Evolutionary conservation across 2,888 invertebrate genomes (phyloP).

Genomic region (Taenaris catops): DNA sequence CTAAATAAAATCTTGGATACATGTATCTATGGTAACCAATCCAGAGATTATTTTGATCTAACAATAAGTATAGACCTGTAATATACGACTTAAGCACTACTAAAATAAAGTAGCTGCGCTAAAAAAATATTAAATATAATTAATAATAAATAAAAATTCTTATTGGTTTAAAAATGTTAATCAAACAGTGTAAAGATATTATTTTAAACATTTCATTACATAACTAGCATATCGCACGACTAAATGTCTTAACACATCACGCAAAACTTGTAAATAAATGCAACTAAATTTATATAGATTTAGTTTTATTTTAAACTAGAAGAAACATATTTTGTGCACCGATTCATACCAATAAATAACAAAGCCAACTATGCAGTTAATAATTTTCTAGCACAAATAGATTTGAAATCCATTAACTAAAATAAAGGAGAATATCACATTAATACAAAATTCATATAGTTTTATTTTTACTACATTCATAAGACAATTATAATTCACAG

Average conservation of each 20-base stretch:
- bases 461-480: constrained; percentile 4
- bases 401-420: constrained; percentile 11
- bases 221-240: too few species aligned
- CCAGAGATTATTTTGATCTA: not conserved
- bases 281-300: constrained; percentile 22
- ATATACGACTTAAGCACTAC: not conserved
- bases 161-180: too few species aligned
- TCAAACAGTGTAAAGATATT: constrained; percentile 8
- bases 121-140: constrained; percentile 11
- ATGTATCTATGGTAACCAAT: not conserved
- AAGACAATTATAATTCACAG: not conserved
- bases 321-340: constrained; percentile 21
- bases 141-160: too few species aligned
- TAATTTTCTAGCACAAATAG: constrained; percentile 8
- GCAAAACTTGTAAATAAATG: constrained; percentile 16
- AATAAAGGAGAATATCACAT: constrained; percentile 20
- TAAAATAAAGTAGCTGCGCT: constrained; percentile 14
- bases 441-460: too few species aligned
- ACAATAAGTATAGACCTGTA: not conserved
- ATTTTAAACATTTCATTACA: too few species aligned
- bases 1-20: constrained; percentile 1
- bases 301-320: constrained; percentile 1
- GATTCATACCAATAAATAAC: constrained; percentile 8
- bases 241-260: constrained; percentile 18
- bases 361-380: constrained; percentile 1